A percentile compares a stretch with the other conserved stretches of the same genome.
phyloP scores from a whole-genome alignment of 2,888 invertebrate genomes.

The Polymixis flavicincta region DNA sequence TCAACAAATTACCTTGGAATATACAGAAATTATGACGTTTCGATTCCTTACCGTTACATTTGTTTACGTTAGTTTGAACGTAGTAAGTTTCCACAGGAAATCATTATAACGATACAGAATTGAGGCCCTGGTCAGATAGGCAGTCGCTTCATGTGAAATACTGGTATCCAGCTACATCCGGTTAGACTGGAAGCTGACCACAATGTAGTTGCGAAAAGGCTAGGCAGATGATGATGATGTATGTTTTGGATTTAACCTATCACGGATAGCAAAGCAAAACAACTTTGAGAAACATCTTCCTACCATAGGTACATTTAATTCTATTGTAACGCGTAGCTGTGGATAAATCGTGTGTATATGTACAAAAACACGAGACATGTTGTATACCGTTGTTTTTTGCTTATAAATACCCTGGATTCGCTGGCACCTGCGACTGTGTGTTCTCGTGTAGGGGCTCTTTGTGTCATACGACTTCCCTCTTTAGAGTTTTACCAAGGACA shows the following conservation, averaged over 20 bases:
- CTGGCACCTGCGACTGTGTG: constrained; percentile 42
- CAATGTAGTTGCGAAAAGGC: too few relatives aligned
- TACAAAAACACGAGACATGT: constrained; percentile 7
- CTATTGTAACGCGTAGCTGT: constrained; percentile 39
- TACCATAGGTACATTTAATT: constrained; percentile 40
- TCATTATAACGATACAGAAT: too few relatives aligned
- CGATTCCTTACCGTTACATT: too few relatives aligned
- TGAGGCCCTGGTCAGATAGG: too few relatives aligned
- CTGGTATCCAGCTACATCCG: too few relatives aligned
- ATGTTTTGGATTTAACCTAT: not conserved
- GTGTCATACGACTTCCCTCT: constrained; percentile 23
- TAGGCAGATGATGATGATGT: too few relatives aligned
- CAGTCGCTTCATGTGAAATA: too few relatives aligned
- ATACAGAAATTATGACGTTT: too few relatives aligned
- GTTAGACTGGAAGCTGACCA: too few relatives aligned
- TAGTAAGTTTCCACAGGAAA: too few relatives aligned
- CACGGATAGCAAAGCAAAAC: not conserved
- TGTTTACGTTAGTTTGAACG: too few relatives aligned
- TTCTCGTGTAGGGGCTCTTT: constrained; percentile 12
- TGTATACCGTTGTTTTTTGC: constrained; percentile 50
- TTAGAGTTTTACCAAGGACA: constrained; percentile 27
- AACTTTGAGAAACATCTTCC: constrained; percentile 36
- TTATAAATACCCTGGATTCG: constrained; percentile 49
- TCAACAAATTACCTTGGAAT: too few relatives aligned
- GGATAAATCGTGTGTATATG: constrained; percentile 15